These are phyloP conservation scores for Dasyurus viverrinus DNA, from an alignment of 2,113 vertebrate species.

Conservation along the genomic window DNA sequence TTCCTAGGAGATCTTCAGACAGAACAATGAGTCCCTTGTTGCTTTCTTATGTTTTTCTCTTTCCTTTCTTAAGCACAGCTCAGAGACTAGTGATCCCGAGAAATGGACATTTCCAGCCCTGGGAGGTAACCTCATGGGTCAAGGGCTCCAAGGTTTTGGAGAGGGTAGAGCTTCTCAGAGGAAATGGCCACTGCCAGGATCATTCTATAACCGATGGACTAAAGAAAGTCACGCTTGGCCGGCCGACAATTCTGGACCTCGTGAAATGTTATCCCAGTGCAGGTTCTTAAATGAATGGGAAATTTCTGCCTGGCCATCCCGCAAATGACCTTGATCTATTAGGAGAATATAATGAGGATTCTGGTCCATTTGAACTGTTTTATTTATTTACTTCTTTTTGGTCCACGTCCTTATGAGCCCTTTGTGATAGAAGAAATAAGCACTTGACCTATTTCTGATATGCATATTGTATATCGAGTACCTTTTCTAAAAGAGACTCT, in stretches of 20 bases:
- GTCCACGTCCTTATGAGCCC: not conserved
- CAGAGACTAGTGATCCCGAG: not conserved
- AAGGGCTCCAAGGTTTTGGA: not conserved
- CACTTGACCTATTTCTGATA: not conserved
- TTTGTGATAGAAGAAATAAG: not conserved
- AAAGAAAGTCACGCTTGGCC: not conserved
- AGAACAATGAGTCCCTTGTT: not conserved
- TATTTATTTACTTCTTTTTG: not conserved
- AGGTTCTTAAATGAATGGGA: not conserved
- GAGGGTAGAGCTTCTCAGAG: not conserved
- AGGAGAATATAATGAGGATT: not conserved
- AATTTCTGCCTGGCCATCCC: not conserved
- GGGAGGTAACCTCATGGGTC: not conserved
- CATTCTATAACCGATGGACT: not conserved
- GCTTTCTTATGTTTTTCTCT: not conserved
- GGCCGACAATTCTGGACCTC: not conserved
- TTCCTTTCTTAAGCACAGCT: not conserved
- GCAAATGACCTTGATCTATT: not conserved
- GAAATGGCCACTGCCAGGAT: not conserved
- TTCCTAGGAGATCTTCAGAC: not conserved
- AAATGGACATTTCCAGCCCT: not conserved
- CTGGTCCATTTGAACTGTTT: not conserved
- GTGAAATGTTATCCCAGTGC: not conserved
- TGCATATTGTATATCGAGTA: not conserved
- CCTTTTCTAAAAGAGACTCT: not conserved